These are phyloP conservation scores for Calcarius lapponicus DNA, from an alignment of 2,797 vertebrate genomes.

Conservation along the genomic window DNA sequence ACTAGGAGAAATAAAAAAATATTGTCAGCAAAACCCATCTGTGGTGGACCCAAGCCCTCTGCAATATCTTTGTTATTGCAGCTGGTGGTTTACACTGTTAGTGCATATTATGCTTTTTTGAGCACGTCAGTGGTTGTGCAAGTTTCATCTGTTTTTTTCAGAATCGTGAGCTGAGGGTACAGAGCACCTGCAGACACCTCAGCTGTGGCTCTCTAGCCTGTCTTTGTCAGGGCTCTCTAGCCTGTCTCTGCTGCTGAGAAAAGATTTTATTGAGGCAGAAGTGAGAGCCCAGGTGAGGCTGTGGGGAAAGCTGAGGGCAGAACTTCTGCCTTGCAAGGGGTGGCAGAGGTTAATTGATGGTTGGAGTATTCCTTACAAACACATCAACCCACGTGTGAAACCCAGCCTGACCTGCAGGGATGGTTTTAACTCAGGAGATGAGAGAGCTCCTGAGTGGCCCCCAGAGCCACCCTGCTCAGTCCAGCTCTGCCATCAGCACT, in stretches of 20 bases:
- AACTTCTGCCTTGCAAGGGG: not conserved
- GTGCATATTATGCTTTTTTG: not conserved
- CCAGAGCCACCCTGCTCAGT: not conserved
- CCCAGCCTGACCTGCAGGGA: not conserved
- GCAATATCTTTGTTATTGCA: not conserved
- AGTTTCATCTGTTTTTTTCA: not conserved
- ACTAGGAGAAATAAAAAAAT: not conserved
- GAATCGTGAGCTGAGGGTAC: not conserved
- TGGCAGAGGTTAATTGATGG: not conserved
- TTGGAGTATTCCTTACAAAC: not conserved
- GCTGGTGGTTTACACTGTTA: not conserved
- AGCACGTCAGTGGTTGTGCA: not conserved
- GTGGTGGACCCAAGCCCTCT: not conserved
- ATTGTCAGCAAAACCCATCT: not conserved
- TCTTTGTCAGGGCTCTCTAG: not conserved
- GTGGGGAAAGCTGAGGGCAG: not conserved
- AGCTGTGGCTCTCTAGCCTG: not conserved
- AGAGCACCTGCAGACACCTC: not conserved
- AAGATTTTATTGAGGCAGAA: not conserved
- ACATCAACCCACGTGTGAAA: not conserved
- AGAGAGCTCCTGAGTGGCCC: conserved; percentile 1
- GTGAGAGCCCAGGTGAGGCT: not conserved
- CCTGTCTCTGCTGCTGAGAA: not conserved
- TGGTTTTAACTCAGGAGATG: conserved; percentile 12
- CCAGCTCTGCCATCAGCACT: conserved; percentile 18